Conservation (phyloP, 2,888 invertebrate species). For the Vesta saturnalis region DNA sequence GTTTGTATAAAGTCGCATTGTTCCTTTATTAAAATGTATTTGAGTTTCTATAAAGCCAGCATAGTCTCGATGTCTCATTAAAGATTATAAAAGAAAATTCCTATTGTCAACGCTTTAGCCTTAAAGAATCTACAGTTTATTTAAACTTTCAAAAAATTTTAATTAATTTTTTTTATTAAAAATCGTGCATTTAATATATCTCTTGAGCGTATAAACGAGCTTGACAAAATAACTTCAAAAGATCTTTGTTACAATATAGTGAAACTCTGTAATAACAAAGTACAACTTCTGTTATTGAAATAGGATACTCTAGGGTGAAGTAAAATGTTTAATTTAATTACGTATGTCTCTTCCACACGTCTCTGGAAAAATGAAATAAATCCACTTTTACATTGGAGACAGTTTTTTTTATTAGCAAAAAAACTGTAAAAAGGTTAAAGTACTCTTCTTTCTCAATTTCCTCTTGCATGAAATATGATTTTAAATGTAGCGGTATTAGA, state of each 20-base stretch:
- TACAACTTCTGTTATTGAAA: slow-evolving; percentile 13
- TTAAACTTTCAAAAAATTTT: background rate
- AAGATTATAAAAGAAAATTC: too few species aligned
- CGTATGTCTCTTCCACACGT: slow-evolving; percentile 7
- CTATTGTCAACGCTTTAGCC: too few species aligned
- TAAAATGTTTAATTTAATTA: slow-evolving; percentile 15
- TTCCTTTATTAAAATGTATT: too few species aligned
- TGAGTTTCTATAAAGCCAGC: too few species aligned
- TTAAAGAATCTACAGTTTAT: background rate
- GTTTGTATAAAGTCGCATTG: too few species aligned
- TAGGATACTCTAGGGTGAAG: slow-evolving; percentile 8
- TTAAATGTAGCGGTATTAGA: background rate
- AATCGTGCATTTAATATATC: background rate
- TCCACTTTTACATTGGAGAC: slow-evolving; percentile 1
- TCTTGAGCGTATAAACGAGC: background rate
- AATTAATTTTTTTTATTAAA: slow-evolving; percentile 2
- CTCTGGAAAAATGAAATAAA: background rate
- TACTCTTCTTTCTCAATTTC: slow-evolving; percentile 7
- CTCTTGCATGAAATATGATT: background rate
- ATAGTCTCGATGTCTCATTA: too few species aligned
- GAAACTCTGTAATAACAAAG: slow-evolving; percentile 5
- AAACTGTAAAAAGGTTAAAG: background rate
- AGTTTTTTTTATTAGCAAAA: slow-evolving; percentile 1
- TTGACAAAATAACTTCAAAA: slow-evolving; percentile 12
- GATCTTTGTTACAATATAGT: background rate